A percentile compares a stretch with the other conserved stretches of the same genome.
phyloP scores from a whole-genome alignment of 2,113 vertebrate genomes.

The Chunga burmeisteri region DNA sequence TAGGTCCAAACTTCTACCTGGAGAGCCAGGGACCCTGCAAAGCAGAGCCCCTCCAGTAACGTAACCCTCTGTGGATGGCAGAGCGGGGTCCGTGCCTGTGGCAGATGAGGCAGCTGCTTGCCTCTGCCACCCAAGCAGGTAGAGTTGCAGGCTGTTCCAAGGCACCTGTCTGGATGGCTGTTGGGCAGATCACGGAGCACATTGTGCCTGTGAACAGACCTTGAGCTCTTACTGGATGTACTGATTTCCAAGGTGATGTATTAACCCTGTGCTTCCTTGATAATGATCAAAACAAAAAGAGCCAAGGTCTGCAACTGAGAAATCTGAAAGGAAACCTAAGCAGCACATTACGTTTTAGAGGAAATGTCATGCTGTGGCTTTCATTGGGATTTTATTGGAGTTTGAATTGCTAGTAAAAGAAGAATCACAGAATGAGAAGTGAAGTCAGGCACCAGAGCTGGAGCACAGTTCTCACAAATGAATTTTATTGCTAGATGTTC shows the following conservation, averaged over 20 bases:
- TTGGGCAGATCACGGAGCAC: rapidly evolving
- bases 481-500: background rate
- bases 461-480: background rate
- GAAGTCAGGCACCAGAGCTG: background rate
- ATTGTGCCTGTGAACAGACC: background rate
- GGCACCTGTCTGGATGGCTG: background rate
- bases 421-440: background rate
- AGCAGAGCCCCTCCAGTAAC: background rate
- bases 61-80: background rate
- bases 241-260: background rate
- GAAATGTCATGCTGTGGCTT: background rate
- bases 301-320: background rate
- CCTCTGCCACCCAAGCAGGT: background rate
- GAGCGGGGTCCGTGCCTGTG: rapidly evolving
- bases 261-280: background rate
- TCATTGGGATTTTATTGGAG: background rate
- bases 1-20: background rate
- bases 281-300: background rate
- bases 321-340: background rate
- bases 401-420: background rate
- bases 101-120: background rate
- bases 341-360: background rate
- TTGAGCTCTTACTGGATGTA: background rate
- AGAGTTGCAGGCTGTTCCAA: background rate
- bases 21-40: background rate